phyloP scores from a whole-genome alignment of 2,888 invertebrate genomes.

The Lysandra coridon region DNA sequence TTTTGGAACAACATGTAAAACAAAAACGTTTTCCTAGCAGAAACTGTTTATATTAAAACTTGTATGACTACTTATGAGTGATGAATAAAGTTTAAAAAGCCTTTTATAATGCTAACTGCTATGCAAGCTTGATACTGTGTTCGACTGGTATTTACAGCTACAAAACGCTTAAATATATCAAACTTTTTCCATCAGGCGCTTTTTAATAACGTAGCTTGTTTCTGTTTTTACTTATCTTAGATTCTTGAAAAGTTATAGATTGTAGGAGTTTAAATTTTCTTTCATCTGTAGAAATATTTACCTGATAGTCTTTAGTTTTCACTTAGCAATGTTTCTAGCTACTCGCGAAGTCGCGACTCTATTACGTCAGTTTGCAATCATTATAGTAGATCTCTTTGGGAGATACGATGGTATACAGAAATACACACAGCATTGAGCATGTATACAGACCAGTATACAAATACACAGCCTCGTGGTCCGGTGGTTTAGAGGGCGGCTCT shows the following conservation, averaged over 20 bases:
- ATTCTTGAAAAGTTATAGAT: background rate
- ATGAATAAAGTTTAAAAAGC: constrained; percentile 16
- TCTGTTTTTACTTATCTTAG: constrained; percentile 6
- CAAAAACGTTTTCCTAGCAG: background rate
- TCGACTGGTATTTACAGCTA: constrained; percentile 27
- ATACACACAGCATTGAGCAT: background rate
- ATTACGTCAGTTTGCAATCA: background rate
- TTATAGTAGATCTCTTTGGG: background rate
- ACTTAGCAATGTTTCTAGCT: background rate
- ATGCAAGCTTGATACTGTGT: constrained; percentile 10
- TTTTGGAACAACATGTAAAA: background rate
- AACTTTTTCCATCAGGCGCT: constrained; percentile 31
- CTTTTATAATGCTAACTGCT: constrained; percentile 1
- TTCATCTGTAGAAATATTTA: background rate
- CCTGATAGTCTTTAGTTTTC: background rate
- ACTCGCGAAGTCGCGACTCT: background rate
- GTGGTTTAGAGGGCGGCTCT: no score
- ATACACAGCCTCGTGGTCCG: no score
- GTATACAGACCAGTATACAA: no score
- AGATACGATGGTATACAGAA: background rate
- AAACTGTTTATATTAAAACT: background rate
- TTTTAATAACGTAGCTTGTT: constrained; percentile 20
- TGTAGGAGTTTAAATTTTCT: background rate
- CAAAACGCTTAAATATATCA: constrained; percentile 26
- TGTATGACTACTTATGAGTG: constrained; percentile 1